phyloP scores from a whole-genome alignment of 2,797 vertebrate genomes.

The Lutjanus campechanus region DNA sequence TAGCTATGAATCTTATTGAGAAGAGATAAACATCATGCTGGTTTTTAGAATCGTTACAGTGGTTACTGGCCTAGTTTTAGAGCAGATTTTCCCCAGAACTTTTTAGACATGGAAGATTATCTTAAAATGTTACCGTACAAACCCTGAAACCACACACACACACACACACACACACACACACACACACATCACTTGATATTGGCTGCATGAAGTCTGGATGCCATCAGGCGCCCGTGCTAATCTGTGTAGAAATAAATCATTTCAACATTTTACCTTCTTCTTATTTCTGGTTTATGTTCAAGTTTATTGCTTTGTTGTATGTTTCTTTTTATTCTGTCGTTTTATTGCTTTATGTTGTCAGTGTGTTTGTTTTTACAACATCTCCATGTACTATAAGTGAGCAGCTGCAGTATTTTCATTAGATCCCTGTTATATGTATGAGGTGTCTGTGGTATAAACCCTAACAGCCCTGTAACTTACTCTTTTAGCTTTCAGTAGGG shows the following conservation, averaged over 20 bases:
- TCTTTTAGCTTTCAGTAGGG: conserved; percentile 1
- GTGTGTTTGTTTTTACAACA: background rate
- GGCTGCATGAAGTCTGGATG: background rate
- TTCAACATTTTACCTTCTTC: background rate
- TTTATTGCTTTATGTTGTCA: background rate
- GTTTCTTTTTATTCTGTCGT: background rate
- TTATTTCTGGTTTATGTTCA: background rate
- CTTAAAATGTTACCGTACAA: background rate
- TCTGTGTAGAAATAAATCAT: background rate
- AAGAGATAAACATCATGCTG: conserved; percentile 37
- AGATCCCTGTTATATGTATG: background rate
- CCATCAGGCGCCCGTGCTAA: background rate
- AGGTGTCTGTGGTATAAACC: conserved; percentile 1
- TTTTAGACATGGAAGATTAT: background rate
- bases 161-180: background rate
- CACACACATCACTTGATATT: no score
- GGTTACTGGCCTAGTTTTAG: background rate
- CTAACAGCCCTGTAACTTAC: background rate
- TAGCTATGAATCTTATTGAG: conserved; percentile 29
- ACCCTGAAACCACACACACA: background rate
- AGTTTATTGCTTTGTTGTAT: background rate
- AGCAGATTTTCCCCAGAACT: background rate
- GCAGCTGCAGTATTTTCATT: background rate
- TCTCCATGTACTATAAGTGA: background rate
- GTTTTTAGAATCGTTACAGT: conserved; percentile 7